phyloP scores from a whole-genome alignment of 2,113 vertebrate genomes.

The Prionailurus bengalensis region DNA sequence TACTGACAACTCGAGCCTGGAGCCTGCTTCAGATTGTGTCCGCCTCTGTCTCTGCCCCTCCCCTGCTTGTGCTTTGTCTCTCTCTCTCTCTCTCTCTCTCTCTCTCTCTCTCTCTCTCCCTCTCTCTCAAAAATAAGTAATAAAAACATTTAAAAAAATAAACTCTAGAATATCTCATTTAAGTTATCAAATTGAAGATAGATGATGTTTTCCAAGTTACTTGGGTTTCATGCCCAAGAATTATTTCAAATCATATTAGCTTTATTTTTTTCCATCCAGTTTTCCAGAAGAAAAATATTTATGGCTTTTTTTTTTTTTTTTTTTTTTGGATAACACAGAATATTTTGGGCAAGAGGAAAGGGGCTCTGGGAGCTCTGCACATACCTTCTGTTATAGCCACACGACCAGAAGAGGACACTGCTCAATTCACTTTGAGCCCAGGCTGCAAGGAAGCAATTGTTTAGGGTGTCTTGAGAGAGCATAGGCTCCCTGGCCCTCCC shows the following conservation, averaged over 20 bases:
- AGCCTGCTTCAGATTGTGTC: too few relatives aligned
- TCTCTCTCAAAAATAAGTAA: too few relatives aligned
- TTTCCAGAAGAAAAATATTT: constrained; percentile 56
- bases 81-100: too few relatives aligned
- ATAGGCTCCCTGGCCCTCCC: not conserved
- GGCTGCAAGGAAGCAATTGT: not conserved
- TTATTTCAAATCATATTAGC: constrained; percentile 37
- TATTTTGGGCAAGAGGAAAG: not conserved
- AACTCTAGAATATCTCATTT: constrained; percentile 59
- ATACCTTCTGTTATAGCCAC: not conserved
- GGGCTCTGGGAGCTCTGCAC: not conserved
- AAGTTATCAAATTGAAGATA: constrained; percentile 50
- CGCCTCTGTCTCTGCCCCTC: too few relatives aligned
- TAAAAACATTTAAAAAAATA: too few relatives aligned
- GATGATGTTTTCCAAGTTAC: constrained; percentile 34
- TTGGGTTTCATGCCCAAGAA: constrained; percentile 49
- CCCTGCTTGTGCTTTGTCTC: too few relatives aligned
- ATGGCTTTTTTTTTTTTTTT: not conserved
- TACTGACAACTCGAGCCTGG: too few relatives aligned
- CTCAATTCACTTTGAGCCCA: not conserved
- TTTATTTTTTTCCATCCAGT: not conserved
- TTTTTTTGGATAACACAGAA: not conserved
- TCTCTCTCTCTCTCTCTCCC: too few relatives aligned
- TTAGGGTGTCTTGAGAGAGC: not conserved
- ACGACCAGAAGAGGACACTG: not conserved